Conservation (phyloP, 2,797 vertebrate genomes). For the Spinus olivaceus region DNA sequence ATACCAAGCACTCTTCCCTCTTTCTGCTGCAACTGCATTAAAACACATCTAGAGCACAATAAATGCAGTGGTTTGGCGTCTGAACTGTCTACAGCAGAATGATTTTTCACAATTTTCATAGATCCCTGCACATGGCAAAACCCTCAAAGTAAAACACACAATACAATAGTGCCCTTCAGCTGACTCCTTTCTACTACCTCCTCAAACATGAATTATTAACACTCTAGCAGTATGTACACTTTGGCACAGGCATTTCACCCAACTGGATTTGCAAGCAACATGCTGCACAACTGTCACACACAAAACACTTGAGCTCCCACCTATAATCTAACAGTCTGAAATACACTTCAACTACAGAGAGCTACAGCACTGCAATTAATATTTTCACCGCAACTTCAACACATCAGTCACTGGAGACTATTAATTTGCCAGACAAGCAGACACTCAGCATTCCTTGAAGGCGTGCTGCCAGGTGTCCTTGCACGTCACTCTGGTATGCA, state of each 20-base stretch:
- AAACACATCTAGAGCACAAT: neutral
- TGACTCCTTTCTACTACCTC: neutral
- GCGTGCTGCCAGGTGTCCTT: neutral
- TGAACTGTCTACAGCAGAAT: neutral
- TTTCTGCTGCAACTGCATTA: neutral
- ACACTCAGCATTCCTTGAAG: neutral
- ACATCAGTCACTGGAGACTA: neutral
- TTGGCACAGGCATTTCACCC: rapidly evolving
- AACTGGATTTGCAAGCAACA: neutral
- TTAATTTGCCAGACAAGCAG: neutral
- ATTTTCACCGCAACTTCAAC: neutral
- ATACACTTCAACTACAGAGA: neutral
- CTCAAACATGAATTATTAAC: neutral
- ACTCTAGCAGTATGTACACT: too few relatives aligned
- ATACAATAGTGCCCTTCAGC: neutral
- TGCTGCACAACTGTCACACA: rapidly evolving
- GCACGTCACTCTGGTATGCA: neutral
- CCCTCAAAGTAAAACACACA: neutral
- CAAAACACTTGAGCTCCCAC: rapidly evolving
- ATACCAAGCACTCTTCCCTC: neutral
- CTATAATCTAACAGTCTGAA: neutral
- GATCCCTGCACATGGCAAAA: neutral
- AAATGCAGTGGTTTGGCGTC: neutral
- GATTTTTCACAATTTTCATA: neutral
- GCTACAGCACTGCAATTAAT: neutral